Evolutionary conservation across 2,797 vertebrate species (phyloP).

Genomic region (Liasis olivaceus): DNA sequence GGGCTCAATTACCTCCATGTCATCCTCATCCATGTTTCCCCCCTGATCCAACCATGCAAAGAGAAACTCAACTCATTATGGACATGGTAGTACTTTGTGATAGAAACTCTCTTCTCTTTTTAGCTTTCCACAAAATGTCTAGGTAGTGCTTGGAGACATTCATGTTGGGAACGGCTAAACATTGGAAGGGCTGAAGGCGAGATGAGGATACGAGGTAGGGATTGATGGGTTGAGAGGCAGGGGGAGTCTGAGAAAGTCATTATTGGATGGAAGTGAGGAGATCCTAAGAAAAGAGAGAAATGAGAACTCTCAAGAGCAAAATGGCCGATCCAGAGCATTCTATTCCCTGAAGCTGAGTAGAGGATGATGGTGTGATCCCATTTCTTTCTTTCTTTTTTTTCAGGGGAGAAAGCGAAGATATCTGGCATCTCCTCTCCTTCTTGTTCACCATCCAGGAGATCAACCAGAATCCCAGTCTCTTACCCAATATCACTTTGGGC

Average conservation of each 20-base stretch:
- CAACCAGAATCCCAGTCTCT: background rate
- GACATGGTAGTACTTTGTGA: background rate
- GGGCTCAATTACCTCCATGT: background rate
- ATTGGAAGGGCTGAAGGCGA: background rate
- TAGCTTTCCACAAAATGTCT: background rate
- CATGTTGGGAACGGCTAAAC: background rate
- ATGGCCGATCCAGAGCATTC: no score
- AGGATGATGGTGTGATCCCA: background rate
- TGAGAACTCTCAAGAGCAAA: no score
- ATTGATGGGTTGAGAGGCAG: no score
- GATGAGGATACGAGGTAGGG: no score
- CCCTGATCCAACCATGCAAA: background rate
- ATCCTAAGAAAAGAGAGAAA: no score
- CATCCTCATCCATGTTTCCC: background rate
- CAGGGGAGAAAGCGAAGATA: rapidly evolving
- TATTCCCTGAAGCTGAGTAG: background rate
- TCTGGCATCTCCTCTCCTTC: background rate
- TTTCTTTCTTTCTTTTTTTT: background rate
- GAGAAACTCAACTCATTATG: background rate
- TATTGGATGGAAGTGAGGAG: no score
- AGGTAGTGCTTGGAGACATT: background rate
- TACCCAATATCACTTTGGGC: background rate
- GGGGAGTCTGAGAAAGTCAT: no score
- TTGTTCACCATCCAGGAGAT: background rate
- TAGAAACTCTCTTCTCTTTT: background rate